Conservation (phyloP, 2,113 vertebrate genomes). For the Pangasianodon hypophthalmus region DNA sequence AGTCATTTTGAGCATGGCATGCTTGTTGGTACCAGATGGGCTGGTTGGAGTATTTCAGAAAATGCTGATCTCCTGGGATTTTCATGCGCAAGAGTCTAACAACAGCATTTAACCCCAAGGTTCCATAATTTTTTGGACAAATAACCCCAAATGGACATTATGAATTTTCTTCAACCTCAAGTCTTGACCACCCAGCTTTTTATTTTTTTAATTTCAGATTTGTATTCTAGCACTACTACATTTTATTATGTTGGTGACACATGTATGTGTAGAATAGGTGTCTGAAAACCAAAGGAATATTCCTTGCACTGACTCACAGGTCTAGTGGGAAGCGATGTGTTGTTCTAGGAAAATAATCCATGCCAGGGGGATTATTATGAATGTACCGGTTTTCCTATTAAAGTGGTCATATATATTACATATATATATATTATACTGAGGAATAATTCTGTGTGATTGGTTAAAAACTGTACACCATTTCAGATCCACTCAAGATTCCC, state of each 20-base stretch:
- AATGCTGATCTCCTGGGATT: background rate
- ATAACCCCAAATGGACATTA: background rate
- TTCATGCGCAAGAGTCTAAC: background rate
- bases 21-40: background rate
- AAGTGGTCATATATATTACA: too few relatives aligned
- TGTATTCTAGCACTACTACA: too few relatives aligned
- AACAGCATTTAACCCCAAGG: background rate
- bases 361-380: background rate
- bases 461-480: background rate
- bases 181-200: background rate
- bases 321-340: background rate
- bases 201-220: too few relatives aligned
- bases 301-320: background rate
- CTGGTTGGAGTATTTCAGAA: background rate
- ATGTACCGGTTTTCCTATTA: background rate
- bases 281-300: background rate
- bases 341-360: background rate
- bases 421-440: background rate
- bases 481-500: background rate
- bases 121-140: background rate
- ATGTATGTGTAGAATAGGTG: background rate
- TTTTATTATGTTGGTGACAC: background rate
- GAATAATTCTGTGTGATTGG: background rate
- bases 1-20: background rate
- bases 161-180: background rate